Evolutionary conservation across 2,113 vertebrate species (phyloP).

Genomic region (Eublepharis macularius): DNA sequence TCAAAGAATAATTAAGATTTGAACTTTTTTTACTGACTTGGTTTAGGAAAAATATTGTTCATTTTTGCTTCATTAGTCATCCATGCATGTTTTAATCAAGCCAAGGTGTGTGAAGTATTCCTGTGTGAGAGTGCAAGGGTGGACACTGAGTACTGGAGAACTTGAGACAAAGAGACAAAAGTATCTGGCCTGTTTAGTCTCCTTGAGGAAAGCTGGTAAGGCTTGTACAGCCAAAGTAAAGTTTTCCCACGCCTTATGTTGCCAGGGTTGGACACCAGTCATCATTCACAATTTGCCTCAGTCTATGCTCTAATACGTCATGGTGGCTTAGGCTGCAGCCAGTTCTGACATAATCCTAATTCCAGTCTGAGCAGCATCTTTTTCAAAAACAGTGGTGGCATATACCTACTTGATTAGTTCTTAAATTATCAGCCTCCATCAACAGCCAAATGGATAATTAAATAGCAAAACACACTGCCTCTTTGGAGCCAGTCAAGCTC

Average conservation of each 20-base stretch:
- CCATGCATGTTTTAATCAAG: not conserved
- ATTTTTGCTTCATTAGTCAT: not conserved
- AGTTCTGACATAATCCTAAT: not conserved
- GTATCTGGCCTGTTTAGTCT: not conserved
- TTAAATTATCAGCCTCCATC: rapidly evolving
- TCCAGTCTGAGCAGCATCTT: not conserved
- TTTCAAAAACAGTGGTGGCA: not conserved
- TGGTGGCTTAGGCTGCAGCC: not conserved
- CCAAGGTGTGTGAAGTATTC: not conserved
- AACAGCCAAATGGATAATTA: not conserved
- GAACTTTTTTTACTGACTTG: too few species aligned
- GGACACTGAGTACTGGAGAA: not conserved
- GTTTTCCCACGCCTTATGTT: not conserved
- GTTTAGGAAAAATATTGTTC: not conserved
- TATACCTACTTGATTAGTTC: not conserved
- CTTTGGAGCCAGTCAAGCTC: not conserved
- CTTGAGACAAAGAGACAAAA: not conserved
- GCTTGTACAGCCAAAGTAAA: not conserved
- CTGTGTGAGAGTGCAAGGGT: not conserved
- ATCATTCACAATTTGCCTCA: not conserved
- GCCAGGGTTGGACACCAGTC: not conserved
- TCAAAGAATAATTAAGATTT: not conserved
- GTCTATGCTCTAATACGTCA: not conserved
- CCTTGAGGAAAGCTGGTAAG: not conserved
- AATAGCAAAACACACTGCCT: not conserved